Evolutionary conservation across 2,888 invertebrate species (phyloP).

Genomic region (Choristoneura rosaceana): DNA sequence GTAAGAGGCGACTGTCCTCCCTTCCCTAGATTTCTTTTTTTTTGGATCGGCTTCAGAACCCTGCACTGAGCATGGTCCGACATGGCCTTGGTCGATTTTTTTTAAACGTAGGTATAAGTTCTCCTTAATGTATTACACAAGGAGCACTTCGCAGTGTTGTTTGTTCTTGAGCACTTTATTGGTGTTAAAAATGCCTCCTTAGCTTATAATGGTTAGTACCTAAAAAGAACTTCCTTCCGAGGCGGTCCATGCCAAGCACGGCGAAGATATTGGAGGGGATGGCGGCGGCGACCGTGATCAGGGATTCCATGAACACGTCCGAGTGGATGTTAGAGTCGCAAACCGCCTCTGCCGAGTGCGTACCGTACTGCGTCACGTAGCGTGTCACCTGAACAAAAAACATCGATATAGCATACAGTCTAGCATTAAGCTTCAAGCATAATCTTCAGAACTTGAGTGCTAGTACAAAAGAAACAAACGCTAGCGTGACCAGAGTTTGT

Average conservation of each 20-base stretch:
- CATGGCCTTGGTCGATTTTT: too few relatives aligned
- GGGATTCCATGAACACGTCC: constrained; percentile 93
- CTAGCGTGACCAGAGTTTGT: too few relatives aligned
- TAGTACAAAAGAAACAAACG: background rate
- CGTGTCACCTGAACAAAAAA: constrained; percentile 84
- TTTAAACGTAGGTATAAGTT: too few relatives aligned
- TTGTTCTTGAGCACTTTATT: too few relatives aligned
- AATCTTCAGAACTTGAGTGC: background rate
- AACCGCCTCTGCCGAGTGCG: constrained; percentile 82
- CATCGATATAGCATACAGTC: background rate
- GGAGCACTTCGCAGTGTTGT: too few relatives aligned
- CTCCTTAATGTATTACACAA: too few relatives aligned
- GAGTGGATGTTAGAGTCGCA: constrained; percentile 91
- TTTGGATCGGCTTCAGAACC: too few relatives aligned
- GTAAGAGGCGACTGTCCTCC: too few relatives aligned
- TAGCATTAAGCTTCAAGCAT: background rate
- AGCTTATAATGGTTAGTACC: constrained; percentile 62
- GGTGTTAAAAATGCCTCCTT: background rate
- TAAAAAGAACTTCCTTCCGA: constrained; percentile 94
- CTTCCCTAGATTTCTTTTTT: too few relatives aligned
- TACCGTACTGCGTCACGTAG: constrained; percentile 89
- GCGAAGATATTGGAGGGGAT: constrained; percentile 94
- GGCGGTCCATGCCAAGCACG: constrained; percentile 92
- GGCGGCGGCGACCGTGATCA: constrained; percentile 94
- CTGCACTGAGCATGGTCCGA: too few relatives aligned